Evolutionary conservation across 2,113 vertebrate species (phyloP).

Genomic region (Anoura caudifer): DNA sequence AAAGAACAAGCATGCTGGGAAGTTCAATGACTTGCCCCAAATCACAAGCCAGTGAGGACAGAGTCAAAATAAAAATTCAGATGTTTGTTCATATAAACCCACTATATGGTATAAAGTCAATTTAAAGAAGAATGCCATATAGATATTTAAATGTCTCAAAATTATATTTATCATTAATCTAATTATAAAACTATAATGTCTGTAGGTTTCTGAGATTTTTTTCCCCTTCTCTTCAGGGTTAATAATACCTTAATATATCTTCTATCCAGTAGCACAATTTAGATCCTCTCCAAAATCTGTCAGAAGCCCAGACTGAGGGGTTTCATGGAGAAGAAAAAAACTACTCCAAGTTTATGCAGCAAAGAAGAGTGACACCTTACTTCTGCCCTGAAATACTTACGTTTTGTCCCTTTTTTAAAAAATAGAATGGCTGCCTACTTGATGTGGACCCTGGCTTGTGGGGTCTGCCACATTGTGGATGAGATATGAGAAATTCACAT

Average conservation of each 20-base stretch:
- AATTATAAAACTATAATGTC: neutral
- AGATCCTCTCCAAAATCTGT: neutral
- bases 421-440: neutral
- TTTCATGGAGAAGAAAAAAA: neutral
- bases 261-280: neutral
- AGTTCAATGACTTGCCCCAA: neutral
- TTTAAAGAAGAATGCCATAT: neutral
- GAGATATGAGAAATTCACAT: too few relatives aligned
- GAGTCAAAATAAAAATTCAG: neutral
- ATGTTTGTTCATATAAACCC: neutral
- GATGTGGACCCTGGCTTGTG: too few relatives aligned
- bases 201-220: neutral
- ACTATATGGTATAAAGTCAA: neutral
- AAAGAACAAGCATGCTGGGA: neutral
- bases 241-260: neutral
- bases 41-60: neutral
- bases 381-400: neutral
- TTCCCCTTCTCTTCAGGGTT: neutral
- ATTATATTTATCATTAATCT: neutral
- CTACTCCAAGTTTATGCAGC: neutral
- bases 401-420: neutral
- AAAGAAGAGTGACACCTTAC: neutral
- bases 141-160: neutral
- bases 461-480: too few relatives aligned
- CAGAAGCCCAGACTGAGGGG: neutral